These are phyloP conservation scores for Aproaerema taeniolella DNA, from an alignment of 2,888 invertebrate genomes.

Conservation along the genomic window DNA sequence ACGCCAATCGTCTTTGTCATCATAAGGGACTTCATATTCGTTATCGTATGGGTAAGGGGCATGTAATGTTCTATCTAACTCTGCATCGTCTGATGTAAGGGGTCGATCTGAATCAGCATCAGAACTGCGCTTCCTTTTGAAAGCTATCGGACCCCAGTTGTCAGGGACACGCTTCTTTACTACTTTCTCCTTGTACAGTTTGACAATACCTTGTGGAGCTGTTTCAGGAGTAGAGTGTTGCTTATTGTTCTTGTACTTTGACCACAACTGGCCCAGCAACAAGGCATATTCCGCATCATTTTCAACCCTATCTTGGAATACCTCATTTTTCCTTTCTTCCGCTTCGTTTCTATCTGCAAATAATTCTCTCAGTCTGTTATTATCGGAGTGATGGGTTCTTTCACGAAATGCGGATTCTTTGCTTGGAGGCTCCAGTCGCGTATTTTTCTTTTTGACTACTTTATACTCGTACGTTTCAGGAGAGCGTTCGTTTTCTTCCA, in stretches of 20 bases:
- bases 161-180: constrained; percentile 64
- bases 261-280: constrained; percentile 74
- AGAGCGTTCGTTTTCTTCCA: constrained; percentile 59
- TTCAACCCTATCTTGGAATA: constrained; percentile 41
- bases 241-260: constrained; percentile 72
- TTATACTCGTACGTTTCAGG: constrained; percentile 76
- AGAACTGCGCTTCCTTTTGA: constrained; percentile 68
- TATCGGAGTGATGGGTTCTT: constrained; percentile 56
- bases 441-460: constrained; percentile 70
- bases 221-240: constrained; percentile 43
- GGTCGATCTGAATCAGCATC: constrained; percentile 41
- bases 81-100: constrained; percentile 40
- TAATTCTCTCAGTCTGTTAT: constrained; percentile 57
- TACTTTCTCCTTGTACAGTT: constrained; percentile 63
- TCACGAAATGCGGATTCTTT: constrained; percentile 68
- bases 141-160: constrained; percentile 72
- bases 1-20: constrained; percentile 60
- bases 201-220: constrained; percentile 61
- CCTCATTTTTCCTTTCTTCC: constrained; percentile 40
- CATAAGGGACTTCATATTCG: constrained; percentile 49
- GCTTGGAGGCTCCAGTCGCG: constrained; percentile 32
- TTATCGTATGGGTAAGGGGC: constrained; percentile 47
- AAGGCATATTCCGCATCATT: constrained; percentile 74
- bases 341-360: constrained; percentile 53
- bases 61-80: constrained; percentile 38